Conservation (phyloP, 2,888 invertebrate genomes). For the Bembecia ichneumoniformis region DNA sequence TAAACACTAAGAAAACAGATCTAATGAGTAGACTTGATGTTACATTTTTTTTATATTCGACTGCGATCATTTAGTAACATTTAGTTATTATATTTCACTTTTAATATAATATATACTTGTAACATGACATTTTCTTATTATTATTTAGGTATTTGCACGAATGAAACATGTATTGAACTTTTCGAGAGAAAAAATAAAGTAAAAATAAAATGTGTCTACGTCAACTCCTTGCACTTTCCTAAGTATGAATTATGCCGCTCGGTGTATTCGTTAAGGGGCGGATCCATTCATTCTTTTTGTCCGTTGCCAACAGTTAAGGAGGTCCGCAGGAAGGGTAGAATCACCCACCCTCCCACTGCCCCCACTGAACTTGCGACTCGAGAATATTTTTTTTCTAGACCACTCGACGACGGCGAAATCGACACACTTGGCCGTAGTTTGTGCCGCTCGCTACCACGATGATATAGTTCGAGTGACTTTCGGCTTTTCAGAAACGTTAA, state of each 20-base stretch:
- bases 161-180: too few relatives aligned
- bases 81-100: too few relatives aligned
- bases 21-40: not conserved
- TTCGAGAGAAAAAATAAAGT: slow-evolving; percentile 11
- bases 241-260: slow-evolving; percentile 73
- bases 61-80: too few relatives aligned
- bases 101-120: too few relatives aligned
- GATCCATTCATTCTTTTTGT: slow-evolving; percentile 73
- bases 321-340: slow-evolving; percentile 45
- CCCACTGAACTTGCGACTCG: slow-evolving; percentile 62
- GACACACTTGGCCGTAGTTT: slow-evolving; percentile 69
- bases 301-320: slow-evolving; percentile 67
- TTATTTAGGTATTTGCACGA: too few relatives aligned
- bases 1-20: not conserved
- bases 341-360: slow-evolving; percentile 23
- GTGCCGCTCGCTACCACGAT: slow-evolving; percentile 54
- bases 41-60: not conserved
- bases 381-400: slow-evolving; percentile 66
- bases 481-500: slow-evolving; percentile 31
- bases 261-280: slow-evolving; percentile 73
- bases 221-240: slow-evolving; percentile 69
- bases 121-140: too few relatives aligned
- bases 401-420: slow-evolving; percentile 65
- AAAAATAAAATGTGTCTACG: slow-evolving; percentile 41
- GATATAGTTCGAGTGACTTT: slow-evolving; percentile 67